Evolutionary conservation across 2,113 vertebrate genomes (phyloP).

Genomic region (Daphoenositta chrysoptera): DNA sequence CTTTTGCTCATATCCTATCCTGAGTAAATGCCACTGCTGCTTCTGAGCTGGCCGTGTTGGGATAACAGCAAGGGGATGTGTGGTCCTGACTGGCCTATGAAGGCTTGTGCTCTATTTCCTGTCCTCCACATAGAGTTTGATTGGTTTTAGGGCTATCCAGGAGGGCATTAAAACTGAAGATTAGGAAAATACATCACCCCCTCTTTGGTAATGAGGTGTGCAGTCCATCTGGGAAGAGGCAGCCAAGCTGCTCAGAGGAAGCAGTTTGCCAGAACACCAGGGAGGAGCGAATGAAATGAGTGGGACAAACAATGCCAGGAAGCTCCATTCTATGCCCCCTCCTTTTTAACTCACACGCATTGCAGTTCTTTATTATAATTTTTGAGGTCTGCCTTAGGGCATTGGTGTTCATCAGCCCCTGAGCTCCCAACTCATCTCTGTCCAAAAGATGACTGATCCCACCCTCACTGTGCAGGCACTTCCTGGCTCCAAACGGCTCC

Average conservation of each 20-base stretch:
- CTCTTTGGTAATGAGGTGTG: not conserved
- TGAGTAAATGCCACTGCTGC: not conserved
- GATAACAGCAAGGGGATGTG: not conserved
- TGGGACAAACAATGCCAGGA: not conserved
- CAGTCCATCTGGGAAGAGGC: conserved; percentile 16
- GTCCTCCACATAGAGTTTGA: conserved; percentile 1
- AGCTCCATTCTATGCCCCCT: not conserved
- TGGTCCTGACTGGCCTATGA: not conserved
- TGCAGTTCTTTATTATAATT: not conserved
- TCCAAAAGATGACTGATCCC: not conserved
- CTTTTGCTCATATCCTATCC: not conserved
- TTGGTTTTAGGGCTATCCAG: conserved; percentile 25
- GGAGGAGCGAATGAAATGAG: not conserved
- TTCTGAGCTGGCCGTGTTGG: not conserved
- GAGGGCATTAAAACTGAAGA: conserved; percentile 35
- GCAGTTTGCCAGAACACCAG: not conserved
- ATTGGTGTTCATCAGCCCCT: not conserved
- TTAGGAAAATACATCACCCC: conserved; percentile 7
- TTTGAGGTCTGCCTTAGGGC: not conserved
- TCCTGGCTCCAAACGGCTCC: not conserved
- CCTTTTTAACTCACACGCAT: not conserved
- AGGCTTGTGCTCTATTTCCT: conserved; percentile 21
- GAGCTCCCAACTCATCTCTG: not conserved
- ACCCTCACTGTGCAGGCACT: not conserved
- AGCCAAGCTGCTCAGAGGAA: conserved; percentile 4